These are phyloP conservation scores for Coenonympha arcania DNA, from an alignment of 2,888 invertebrate species.

Conservation along the genomic window DNA sequence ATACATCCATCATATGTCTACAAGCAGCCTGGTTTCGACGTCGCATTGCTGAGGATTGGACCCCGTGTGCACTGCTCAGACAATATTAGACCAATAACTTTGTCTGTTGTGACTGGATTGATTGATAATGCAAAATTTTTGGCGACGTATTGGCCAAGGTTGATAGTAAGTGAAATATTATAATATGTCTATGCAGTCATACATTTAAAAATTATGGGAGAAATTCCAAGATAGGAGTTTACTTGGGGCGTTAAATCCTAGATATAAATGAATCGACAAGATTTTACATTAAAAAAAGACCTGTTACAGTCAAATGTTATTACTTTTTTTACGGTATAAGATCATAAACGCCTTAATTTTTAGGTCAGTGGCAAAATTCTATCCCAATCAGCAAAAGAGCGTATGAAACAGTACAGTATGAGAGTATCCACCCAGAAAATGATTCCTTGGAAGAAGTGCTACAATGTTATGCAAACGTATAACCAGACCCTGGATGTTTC, in stretches of 20 bases:
- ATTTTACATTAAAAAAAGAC: too few relatives aligned
- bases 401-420: conserved; percentile 47
- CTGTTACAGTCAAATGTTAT: too few relatives aligned
- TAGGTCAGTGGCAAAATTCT: conserved; percentile 46
- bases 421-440: conserved; percentile 52
- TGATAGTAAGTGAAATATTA: conserved; percentile 51
- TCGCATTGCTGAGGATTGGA: conserved; percentile 46
- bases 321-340: too few relatives aligned
- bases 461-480: conserved; percentile 27
- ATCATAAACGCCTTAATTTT: not conserved
- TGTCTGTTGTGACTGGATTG: conserved; percentile 38
- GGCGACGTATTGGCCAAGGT: conserved; percentile 57
- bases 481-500: conserved; percentile 37
- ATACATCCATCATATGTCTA: conserved; percentile 47
- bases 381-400: conserved; percentile 46
- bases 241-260: too few relatives aligned
- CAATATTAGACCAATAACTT: conserved; percentile 40
- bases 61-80: conserved; percentile 31
- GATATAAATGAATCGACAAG: too few relatives aligned
- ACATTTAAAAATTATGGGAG: not conserved
- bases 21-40: conserved; percentile 42
- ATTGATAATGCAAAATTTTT: conserved; percentile 49
- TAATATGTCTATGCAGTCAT: not conserved
- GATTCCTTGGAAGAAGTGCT: conserved; percentile 42
- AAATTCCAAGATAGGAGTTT: too few relatives aligned